Percentiles rank a stretch among this genome's conserved stretches.
Conservation (phyloP, 2,797 vertebrate species). For the Rhynchonycteris naso region DNA sequence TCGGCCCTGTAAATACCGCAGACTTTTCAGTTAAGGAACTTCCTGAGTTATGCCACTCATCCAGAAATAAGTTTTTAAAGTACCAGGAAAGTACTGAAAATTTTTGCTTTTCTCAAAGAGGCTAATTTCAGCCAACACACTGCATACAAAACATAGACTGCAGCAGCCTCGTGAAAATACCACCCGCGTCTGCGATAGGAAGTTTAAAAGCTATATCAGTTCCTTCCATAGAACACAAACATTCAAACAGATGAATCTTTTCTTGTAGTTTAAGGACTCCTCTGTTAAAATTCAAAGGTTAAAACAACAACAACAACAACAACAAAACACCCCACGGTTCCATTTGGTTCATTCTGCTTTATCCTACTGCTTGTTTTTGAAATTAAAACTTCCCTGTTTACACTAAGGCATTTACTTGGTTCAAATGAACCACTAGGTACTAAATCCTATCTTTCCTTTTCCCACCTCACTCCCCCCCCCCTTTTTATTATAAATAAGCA, state of each 20-base stretch:
- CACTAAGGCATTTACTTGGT: neutral
- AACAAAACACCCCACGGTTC: neutral
- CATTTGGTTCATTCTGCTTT: neutral
- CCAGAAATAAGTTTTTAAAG: constrained; percentile 75
- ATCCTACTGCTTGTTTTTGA: neutral
- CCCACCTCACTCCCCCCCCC: no score
- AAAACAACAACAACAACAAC: no score
- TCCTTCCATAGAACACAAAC: neutral
- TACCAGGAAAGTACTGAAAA: constrained; percentile 63
- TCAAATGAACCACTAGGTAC: constrained; percentile 50
- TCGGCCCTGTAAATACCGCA: neutral
- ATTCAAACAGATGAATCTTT: neutral
- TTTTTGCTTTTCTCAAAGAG: constrained; percentile 69
- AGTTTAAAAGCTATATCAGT: neutral
- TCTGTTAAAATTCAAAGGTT: neutral
- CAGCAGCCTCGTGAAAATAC: neutral
- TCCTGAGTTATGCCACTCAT: constrained; percentile 37
- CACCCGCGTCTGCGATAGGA: neutral
- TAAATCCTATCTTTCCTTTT: constrained; percentile 11
- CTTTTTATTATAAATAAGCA: neutral
- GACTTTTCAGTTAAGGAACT: constrained; percentile 51
- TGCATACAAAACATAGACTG: neutral
- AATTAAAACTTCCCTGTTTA: constrained; percentile 29
- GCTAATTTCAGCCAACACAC: constrained; percentile 57
- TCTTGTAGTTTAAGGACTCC: neutral